Base-by-base conservation (phyloP, 2,113 vertebrate species). In the Nematolebias whitei region DNA sequence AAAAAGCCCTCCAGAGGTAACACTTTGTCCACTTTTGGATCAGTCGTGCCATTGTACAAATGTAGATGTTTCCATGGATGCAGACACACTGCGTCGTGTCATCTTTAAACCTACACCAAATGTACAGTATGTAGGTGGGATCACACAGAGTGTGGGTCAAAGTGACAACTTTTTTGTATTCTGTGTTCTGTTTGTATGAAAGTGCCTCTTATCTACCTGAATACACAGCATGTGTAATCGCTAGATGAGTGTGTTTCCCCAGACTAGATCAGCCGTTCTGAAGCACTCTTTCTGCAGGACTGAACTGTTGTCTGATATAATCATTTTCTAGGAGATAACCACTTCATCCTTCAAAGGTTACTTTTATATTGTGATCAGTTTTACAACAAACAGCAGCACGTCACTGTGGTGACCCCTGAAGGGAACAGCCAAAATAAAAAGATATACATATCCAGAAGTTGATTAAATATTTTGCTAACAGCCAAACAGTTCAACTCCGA, bases 1-100 rank as follows among this genome's bases (percentile, higher is more conserved):
- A 60, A 44, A 77, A 68, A 65, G 79, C 85, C 59, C 84, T 84
- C 53, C 68, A 70, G 56, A 55, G 64, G 52, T 61, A 64, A 68
- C 63, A 74, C 67, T 66, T 63, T 41, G 53, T 63, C 54, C 65
- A 71, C 65, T 78, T 54, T 76, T 2, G 52, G 59, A 64, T 85
- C 76, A 78, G 85, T 86, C 84, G 86, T 82, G 74, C 86, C 84
- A 79, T 68, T 58, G 72, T 59, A 75, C 73, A 65, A 63, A 65
- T 24, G 51, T 29, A 59, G 73, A 24, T 48, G 72, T 70, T 75
- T 44, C 66, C 54, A 63, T 51, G 44, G 60, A 23, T 39, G 44
- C 23, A 24, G 60, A 71, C 71, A 69, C 39, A 18, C 44, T 61
- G 22, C 41, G 38, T 56, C 35, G 49, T 20, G 63, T 75, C 44